Conservation (phyloP, 2,888 invertebrate species). For the Sinodicranocentrus sp. region DNA sequence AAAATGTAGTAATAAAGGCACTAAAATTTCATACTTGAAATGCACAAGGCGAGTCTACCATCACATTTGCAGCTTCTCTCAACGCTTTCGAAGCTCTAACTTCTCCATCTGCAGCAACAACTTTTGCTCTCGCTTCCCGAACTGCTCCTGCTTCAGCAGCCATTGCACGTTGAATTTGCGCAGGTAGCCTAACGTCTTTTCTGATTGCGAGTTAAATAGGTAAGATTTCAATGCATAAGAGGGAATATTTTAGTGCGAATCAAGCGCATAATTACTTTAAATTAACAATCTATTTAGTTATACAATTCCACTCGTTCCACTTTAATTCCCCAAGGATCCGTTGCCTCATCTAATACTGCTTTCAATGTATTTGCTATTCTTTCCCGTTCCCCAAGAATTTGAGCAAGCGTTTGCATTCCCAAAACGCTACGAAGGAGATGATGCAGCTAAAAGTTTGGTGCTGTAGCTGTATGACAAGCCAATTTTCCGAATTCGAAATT, state of each 20-base stretch:
- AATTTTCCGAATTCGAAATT: too few species aligned
- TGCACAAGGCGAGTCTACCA: conserved; percentile 95
- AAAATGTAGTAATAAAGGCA: too few species aligned
- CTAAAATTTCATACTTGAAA: conserved; percentile 86
- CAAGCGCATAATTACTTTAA: too few species aligned
- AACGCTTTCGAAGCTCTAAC: conserved; percentile 95
- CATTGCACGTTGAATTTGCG: conserved; percentile 77
- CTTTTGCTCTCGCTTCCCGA: conserved; percentile 81
- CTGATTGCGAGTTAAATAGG: too few species aligned
- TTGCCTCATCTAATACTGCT: conserved; percentile 43
- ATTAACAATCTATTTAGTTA: too few species aligned
- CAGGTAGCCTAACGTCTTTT: conserved; percentile 56
- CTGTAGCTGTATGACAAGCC: neutral
- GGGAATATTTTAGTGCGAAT: too few species aligned
- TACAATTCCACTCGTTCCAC: conserved; percentile 61
- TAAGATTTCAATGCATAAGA: too few species aligned
- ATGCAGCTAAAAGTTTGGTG: conserved; percentile 34
- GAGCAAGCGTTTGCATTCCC: conserved; percentile 34
- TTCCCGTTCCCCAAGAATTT: conserved; percentile 31
- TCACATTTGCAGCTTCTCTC: conserved; percentile 96
- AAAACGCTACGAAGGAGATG: conserved; percentile 28
- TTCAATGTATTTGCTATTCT: conserved; percentile 45
- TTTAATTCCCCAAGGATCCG: conserved; percentile 64
- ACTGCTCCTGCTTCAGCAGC: conserved; percentile 80
- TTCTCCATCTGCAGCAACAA: conserved; percentile 97